Base-by-base conservation (phyloP, 2,888 invertebrate species). In the Serrognathus titanus region DNA sequence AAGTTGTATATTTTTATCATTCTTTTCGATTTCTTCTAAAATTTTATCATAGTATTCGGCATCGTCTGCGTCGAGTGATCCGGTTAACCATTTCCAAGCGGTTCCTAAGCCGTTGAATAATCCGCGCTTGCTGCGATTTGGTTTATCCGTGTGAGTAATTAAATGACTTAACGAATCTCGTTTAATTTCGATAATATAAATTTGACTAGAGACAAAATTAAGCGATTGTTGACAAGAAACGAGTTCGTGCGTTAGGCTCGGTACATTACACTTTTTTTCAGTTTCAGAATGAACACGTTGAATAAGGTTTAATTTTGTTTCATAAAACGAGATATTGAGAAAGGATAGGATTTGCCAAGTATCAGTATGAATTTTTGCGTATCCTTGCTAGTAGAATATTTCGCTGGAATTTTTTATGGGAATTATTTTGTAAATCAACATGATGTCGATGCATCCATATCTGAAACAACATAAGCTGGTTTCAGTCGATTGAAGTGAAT, bases 401-500 rank as follows among this genome's bases (percentile, higher is more conserved):
- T 48, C 53, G 24, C 37, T 13, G 24, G 40, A 31, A 51, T 51
- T 51, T 35, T 12, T 9, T 12, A 51, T 16, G 9, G 45, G 31
- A 46, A 3, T 37, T 36, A 37, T 48, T 6, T 35, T 36, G 45
- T 20, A 35, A 12, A 6, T n/a, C 13, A 51, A 12, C n/a, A 5
- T 43, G 12, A 43, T 35, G 24, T 43, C 5, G 35, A 41, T 11
- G 41, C 51, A 43, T 48, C 48, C 31, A 16, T 35, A 48, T 43
- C 51, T 43, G 43, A 43, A 51, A 43, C 51, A 51, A 51, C 12
- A 24, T 49, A n/a, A 13, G 43, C 43, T 20, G 39, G 8, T 50
- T 59, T 63, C 38, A 62, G 16, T 51, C 57, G 12, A 39, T 63
- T 58, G 6, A 47, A 37, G 49, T 59, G 62, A 20, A 62, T 57